phyloP scores from a whole-genome alignment of 2,113 vertebrate genomes.

The mouse (Mus musculus) region GRCm39 chr16:13057001-13057500 shows the following conservation, averaged over 20 bases:
- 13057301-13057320: not conserved
- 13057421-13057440: not conserved
- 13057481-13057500: not conserved
- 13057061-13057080: not conserved
- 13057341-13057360: not conserved
- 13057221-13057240: not conserved
- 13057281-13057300: not conserved
- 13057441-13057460: not conserved
- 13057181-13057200: not conserved
- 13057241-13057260: slow-evolving; percentile 30
- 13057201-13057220: slow-evolving; percentile 11
- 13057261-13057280: not conserved
- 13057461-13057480: not conserved
- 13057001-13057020: not conserved
- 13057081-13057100: not conserved
- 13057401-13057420: not conserved
- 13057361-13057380: not conserved
- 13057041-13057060: not conserved
- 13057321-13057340: not conserved
- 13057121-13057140: not conserved
- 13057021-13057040: not conserved
- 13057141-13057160: not conserved
- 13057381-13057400: not conserved
- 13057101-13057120: too few relatives aligned
- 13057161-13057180: not conserved